Percentiles rank a stretch among this genome's conserved stretches.
phyloP scores from a whole-genome alignment of 2,113 vertebrate species.

The Brachyhypopomus occidentalis region DNA sequence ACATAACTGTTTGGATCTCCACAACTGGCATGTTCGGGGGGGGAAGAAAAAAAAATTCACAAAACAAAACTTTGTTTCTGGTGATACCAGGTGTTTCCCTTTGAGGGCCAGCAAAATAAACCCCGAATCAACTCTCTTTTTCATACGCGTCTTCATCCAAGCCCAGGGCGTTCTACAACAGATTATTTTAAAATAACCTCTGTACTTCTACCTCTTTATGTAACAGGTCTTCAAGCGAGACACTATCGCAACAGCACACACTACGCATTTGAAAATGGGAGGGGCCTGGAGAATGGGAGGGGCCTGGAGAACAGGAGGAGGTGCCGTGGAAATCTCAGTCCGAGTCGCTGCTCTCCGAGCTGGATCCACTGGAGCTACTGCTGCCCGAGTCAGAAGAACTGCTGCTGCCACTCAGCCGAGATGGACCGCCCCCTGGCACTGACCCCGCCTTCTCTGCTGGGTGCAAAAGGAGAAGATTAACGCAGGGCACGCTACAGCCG shows the following conservation, averaged over 20 bases:
- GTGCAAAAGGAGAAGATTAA: constrained; percentile 32
- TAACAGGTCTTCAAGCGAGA: constrained; percentile 52
- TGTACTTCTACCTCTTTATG: constrained; percentile 50
- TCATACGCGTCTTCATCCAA: constrained; percentile 35
- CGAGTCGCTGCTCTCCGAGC: constrained; percentile 89
- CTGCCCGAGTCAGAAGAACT: constrained; percentile 90
- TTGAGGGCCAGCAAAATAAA: constrained; percentile 51
- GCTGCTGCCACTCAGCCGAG: constrained; percentile 87
- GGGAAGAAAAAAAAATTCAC: constrained; percentile 27
- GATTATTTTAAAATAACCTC: constrained; percentile 56
- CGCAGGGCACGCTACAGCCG: not conserved
- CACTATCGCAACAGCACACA: constrained; percentile 55
- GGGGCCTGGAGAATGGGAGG: constrained; percentile 36
- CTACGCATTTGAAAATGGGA: constrained; percentile 53
- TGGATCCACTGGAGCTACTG: constrained; percentile 92
- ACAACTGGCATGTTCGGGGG: constrained; percentile 39
- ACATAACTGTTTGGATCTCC: constrained; percentile 48
- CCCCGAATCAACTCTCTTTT: constrained; percentile 36
- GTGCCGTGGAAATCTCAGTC: constrained; percentile 72
- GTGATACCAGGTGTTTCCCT: constrained; percentile 55
- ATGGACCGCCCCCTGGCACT: constrained; percentile 79
- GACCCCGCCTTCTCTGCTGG: constrained; percentile 83
- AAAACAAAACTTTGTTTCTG: constrained; percentile 27
- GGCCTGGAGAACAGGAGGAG: constrained; percentile 22
- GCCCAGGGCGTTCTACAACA: constrained; percentile 49